Base-by-base conservation (phyloP, 2,888 invertebrate species). In the Fragum fragum region DNA sequence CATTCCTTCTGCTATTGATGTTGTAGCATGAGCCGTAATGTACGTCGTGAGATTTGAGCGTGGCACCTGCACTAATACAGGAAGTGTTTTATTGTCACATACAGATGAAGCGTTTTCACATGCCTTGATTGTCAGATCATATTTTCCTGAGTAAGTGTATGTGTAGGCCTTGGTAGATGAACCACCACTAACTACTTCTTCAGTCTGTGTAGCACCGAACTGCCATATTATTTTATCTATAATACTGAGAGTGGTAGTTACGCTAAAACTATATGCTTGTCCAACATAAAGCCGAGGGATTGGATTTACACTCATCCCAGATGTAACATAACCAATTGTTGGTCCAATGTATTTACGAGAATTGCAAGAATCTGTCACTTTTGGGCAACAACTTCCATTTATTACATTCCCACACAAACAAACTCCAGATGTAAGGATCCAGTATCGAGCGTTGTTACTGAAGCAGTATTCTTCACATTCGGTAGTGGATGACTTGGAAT, bases 81-180 rank as follows among this genome's bases (percentile, higher is more conserved):
- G 78, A 21, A 86, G 55, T 11, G 42, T 9, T 1, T 47, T 76
- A 21, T 7, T 36, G 23, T 86, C 80, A 71, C 83, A 86, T 6
- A 81, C 79, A 14, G 66, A 66, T 16, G 66, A 66, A 6, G 63
- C 23, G 36, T 73, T 1, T 11, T 66, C 63, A 68, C 85, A 86
- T 0, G 78, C 76, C 28, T 39, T 61, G 14, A 89, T 77, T n/a
- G 78, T 75, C 9, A 90, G 39, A 53, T 79, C 85, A 29, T 87
- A 86, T 18, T 81, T 68, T 7, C 89, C 89, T 9, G 88, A 55
- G 21, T 69, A 59, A 9, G 76, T 83, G 68, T 86, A 90, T 6
- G 84, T 83, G 74, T 88, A 71, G 1, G 42, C 14, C 1, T 59
- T 18, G 3, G 66, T 66, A 0, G 68, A 73, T 14, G 61, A 28